Conservation (phyloP, 2,797 vertebrate species). For the Centroberyx gerrardi region DNA sequence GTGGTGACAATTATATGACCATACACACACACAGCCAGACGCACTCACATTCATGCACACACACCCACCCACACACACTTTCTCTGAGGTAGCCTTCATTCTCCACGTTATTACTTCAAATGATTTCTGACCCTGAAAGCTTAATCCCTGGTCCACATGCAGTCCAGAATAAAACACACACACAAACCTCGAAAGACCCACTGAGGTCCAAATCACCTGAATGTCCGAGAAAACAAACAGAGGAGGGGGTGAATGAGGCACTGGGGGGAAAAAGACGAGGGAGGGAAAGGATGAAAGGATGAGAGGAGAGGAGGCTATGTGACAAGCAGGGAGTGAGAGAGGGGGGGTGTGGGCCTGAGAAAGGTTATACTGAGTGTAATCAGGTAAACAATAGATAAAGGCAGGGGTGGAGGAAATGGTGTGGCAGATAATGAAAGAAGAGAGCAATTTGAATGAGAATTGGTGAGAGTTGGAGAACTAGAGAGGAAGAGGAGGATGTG, state of each 20-base stretch:
- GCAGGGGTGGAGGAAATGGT: not conserved
- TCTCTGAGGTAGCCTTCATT: slow-evolving; percentile 33
- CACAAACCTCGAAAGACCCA: slow-evolving; percentile 52
- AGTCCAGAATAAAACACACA: not conserved
- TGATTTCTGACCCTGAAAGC: slow-evolving; percentile 66
- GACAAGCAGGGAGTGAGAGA: slow-evolving; percentile 69
- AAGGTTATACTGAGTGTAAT: not conserved
- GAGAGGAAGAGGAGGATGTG: too few species aligned
- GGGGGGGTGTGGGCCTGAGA: slow-evolving; percentile 31
- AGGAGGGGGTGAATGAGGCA: slow-evolving; percentile 30
- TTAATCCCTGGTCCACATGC: slow-evolving; percentile 57
- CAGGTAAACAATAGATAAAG: not conserved
- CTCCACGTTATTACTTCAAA: slow-evolving; percentile 69
- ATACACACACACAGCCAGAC: too few species aligned
- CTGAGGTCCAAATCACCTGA: slow-evolving; percentile 66
- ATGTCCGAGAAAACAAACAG: slow-evolving; percentile 59
- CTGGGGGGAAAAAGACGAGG: slow-evolving; percentile 30
- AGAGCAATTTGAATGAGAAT: too few species aligned
- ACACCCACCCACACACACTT: slow-evolving; percentile 27
- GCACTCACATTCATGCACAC: not conserved
- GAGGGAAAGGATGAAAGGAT: slow-evolving; percentile 34
- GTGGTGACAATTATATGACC: too few species aligned
- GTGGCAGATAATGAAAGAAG: not conserved
- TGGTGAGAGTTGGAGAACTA: too few species aligned
- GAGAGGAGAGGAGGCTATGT: slow-evolving; percentile 28